Conservation (phyloP, 1,140 invertebrate genomes). For the Aphelinus atriplicis region DNA sequence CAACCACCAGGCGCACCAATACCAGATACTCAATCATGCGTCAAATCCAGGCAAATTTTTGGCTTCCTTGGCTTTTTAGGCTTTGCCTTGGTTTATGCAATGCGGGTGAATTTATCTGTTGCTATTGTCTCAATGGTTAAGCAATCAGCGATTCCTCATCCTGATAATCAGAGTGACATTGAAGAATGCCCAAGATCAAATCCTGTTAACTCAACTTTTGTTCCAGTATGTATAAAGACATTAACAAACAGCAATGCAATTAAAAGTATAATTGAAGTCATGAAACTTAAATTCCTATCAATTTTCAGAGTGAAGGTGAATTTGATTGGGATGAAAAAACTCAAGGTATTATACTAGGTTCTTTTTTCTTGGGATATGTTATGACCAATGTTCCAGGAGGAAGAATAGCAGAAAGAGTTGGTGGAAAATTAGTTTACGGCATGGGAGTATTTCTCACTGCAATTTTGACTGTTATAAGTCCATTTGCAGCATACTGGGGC, state of each 20-base stretch:
- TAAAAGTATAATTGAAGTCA: conserved; percentile 24
- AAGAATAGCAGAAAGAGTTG: conserved; percentile 80
- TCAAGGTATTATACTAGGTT: conserved; percentile 83
- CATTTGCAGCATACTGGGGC: conserved; percentile 76
- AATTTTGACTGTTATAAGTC: conserved; percentile 80
- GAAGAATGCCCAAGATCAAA: conserved; percentile 71
- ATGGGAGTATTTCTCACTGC: conserved; percentile 80
- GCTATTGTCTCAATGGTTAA: conserved; percentile 96
- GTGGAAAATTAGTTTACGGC: conserved; percentile 84
- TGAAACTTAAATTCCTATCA: conserved; percentile 9
- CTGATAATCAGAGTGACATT: conserved; percentile 66
- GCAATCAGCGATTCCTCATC: conserved; percentile 71
- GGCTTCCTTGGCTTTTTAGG: conserved; percentile 83
- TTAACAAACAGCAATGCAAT: not conserved
- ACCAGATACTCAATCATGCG: conserved; percentile 70
- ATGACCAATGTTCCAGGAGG: conserved; percentile 89
- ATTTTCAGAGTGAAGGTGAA: conserved; percentile 72
- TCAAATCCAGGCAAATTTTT: conserved; percentile 79
- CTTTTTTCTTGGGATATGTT: conserved; percentile 89
- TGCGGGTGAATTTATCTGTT: conserved; percentile 92
- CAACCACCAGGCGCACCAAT: conserved; percentile 20
- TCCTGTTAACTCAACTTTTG: conserved; percentile 68
- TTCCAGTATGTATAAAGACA: conserved; percentile 64
- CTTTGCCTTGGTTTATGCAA: conserved; percentile 87
- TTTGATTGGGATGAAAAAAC: conserved; percentile 82